Evolutionary conservation across 2,797 vertebrate genomes (phyloP), one percentile per base, ranked within the genome.

Genomic region (Phrynocephalus forsythii): DNA sequence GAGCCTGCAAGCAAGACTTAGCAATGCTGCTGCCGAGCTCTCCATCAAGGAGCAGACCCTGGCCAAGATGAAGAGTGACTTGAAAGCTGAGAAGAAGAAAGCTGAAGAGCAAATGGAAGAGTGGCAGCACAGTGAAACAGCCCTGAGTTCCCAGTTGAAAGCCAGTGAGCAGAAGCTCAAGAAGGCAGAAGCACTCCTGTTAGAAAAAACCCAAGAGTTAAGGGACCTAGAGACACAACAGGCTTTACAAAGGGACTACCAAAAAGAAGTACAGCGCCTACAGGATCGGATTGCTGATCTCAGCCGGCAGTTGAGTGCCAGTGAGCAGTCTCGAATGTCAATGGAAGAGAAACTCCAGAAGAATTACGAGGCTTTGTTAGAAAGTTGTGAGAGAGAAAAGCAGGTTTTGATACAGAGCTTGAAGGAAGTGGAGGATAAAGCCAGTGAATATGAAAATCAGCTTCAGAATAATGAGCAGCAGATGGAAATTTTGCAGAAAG

Each of bases 131-230:
- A 96, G 97, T 0, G 98, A 99, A 91, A 95, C 95, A 0, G 92
- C 97, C 0, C 94, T 99, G 71, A 96, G 97, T 60, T 96, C 97
- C 79, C 98, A 99, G 95, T 95, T 99, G 6, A 97, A 97, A 86
- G 98, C 98, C 92, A 99, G 98, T 0, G 98, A 99, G 95, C 98
- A 98, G 84, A 97, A 98, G 94, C 97, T 99, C 50, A 97, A 97
- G 89, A 97, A 96, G 0, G 97, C 98, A 0, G 99, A 99, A 90
- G 98, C 98, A 68, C 96, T 96, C 87, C 97, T 99, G 67, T 93
- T 99, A 50, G 98, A 98, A 93, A 98, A 98, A 95, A 99, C 95
- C 24, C 98, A 99, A 94, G 98, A 98, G 83, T 97, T 99, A 22
- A 94, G 98, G 87, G 97, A 98, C 87, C 94, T 99, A 82, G 98